Evolutionary conservation across 2,888 invertebrate species (phyloP), one percentile per base, ranked within the genome.

Genomic region (Nomada fucata): DNA sequence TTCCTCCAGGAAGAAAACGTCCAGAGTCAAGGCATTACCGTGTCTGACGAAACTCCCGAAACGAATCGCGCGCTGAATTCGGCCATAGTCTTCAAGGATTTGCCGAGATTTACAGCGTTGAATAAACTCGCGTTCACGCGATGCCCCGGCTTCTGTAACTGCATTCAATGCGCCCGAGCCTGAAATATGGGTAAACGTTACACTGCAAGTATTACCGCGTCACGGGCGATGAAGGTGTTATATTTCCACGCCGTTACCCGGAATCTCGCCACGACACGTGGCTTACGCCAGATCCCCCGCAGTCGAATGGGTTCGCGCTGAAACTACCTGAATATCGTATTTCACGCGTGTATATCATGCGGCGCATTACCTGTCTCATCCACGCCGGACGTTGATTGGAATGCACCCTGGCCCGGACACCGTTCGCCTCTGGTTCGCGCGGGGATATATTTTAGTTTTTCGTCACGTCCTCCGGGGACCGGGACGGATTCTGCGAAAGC

Each of bases 241-340:
- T 76, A 74, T 76, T 84, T 82, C 71, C 75, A 26, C 76, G 57
- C 70, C 76, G 81, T 78, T 78, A 78, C 73, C 64, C 68, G 73
- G 61, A 84, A 86, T 87, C 76, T 82, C 71, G 60, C 83, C 59
- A 57, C 78, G 73, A 78, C 61, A 68, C 36, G 65, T 60, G 72
- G 81, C 77, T 81, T 84, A 81, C 65, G 68, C 29, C 57, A 47
- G 64, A 74, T 80, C 71, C 84, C 80, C 26, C 20, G 50, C 73
- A 77, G 72, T 63, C 82, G 72, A 79, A 85, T 63, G 70, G 71
- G 75, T 71, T 70, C 75, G 72, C 74, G 65, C 20, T 73, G 75
- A 78, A 79, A 79, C 80, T 79, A 80, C 74, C 72, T 67, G 88
- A 88, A 88, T 88, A 88, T 85, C 87, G 83, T 80, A 76, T 87